Evolutionary conservation across 2,888 invertebrate species (phyloP).

Genomic region (Caenorhabditis macrosperma): DNA sequence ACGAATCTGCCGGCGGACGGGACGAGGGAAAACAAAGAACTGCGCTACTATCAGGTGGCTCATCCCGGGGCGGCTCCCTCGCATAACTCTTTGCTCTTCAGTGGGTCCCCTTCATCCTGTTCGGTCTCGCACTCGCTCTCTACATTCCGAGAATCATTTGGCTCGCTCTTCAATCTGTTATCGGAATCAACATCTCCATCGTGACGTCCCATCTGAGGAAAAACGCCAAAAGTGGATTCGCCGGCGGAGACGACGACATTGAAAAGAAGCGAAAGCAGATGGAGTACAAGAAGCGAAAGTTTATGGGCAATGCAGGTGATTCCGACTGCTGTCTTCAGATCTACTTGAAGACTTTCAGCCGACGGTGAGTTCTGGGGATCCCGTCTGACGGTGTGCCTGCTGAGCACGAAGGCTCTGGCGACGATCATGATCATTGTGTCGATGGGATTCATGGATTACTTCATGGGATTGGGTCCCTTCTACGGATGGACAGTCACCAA

Average conservation of each 20-base stretch:
- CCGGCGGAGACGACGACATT: conserved; percentile 11
- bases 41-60: conserved; percentile 73
- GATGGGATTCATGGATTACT: conserved; percentile 58
- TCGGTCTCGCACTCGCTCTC: conserved; percentile 71
- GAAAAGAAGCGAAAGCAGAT: conserved; percentile 28
- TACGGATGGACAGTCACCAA: conserved; percentile 61
- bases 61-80: neutral
- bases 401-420: conserved; percentile 57
- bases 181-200: conserved; percentile 64
- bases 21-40: conserved; percentile 57
- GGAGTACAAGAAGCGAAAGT: conserved; percentile 24
- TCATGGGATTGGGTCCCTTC: conserved; percentile 50
- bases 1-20: conserved; percentile 59
- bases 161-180: conserved; percentile 71
- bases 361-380: conserved; percentile 46
- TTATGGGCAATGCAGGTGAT: neutral
- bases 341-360: conserved; percentile 10
- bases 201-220: conserved; percentile 59
- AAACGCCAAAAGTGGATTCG: conserved; percentile 32
- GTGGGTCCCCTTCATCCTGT: conserved; percentile 80
- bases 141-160: conserved; percentile 75
- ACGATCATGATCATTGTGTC: conserved; percentile 41
- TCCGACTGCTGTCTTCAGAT: neutral
- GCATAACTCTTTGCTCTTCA: conserved; percentile 54
- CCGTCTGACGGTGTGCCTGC: conserved; percentile 47